These are phyloP conservation scores for Heterocephalus glaber DNA, from an alignment of 2,113 vertebrate genomes.

Conservation along the genomic window DNA sequence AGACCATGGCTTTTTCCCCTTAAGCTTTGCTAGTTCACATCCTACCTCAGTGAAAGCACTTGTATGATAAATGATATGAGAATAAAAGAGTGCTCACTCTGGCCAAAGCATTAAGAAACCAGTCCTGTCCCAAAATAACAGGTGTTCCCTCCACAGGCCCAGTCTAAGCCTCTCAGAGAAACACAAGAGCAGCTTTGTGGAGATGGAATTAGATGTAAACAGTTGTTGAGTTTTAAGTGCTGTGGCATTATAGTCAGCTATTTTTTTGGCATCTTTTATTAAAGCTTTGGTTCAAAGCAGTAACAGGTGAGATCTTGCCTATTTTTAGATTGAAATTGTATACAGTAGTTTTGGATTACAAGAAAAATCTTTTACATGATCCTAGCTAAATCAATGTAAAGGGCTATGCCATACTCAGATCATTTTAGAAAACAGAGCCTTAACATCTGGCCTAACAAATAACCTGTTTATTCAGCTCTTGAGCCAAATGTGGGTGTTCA, in stretches of 20 bases:
- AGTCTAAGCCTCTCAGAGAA: not conserved
- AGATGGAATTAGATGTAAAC: not conserved
- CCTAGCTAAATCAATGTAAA: not conserved
- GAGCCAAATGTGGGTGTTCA: not conserved
- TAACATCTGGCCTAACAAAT: conserved; percentile 48
- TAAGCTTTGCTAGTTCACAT: not conserved
- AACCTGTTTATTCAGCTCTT: not conserved
- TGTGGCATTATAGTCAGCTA: not conserved
- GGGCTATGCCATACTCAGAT: not conserved
- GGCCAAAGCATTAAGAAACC: not conserved
- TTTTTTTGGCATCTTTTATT: conserved; percentile 50
- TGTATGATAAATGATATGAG: not conserved
- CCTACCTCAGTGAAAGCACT: not conserved
- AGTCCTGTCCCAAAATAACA: not conserved
- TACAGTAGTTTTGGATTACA: not conserved
- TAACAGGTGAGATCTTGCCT: conserved; percentile 45
- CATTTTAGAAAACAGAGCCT: not conserved
- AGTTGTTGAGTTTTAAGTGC: not conserved
- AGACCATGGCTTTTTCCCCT: not conserved
- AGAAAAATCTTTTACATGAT: conserved; percentile 26
- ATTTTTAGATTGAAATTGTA: conserved; percentile 32
- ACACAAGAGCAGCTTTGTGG: not conserved
- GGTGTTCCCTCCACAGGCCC: not conserved
- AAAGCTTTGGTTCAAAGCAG: conserved; percentile 23
- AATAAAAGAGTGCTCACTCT: not conserved